These are phyloP conservation scores for Archocentrus centrarchus DNA, from an alignment of 2,113 vertebrate species.

Conservation along the genomic window DNA sequence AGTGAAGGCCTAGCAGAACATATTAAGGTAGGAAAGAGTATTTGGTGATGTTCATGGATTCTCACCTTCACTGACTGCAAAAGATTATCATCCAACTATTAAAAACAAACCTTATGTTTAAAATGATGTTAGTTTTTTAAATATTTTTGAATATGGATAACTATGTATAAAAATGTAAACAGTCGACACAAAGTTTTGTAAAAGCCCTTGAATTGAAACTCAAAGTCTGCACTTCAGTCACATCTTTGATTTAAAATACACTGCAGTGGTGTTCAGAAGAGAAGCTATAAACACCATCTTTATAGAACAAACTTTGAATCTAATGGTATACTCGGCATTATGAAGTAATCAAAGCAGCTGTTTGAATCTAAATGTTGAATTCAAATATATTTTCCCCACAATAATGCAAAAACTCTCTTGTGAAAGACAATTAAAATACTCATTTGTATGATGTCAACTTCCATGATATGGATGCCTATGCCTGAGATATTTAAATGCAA, in stretches of 20 bases:
- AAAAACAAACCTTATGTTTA: no score
- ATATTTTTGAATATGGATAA: not conserved
- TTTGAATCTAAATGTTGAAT: not conserved
- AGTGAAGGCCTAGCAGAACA: no score
- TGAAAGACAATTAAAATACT: no score
- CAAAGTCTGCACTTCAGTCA: not conserved
- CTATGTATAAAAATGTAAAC: not conserved
- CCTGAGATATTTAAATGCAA: not conserved
- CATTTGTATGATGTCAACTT: not conserved
- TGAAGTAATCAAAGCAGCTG: rapidly evolving
- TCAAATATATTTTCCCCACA: not conserved
- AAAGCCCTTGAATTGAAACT: not conserved
- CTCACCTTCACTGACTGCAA: no score
- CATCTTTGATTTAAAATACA: not conserved
- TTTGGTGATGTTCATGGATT: no score
- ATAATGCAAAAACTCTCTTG: not conserved
- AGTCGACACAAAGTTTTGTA: not conserved
- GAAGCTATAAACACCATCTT: not conserved
- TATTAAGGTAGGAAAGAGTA: no score
- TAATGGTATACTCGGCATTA: not conserved
- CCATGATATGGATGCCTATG: not conserved
- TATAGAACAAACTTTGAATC: not conserved
- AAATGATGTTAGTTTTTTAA: no score
- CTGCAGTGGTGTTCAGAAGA: not conserved
- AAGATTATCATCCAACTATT: no score